Evolutionary conservation across 2,888 invertebrate genomes (phyloP), one percentile per base, ranked within the genome.

Genomic region (Tubulanus polymorphus): DNA sequence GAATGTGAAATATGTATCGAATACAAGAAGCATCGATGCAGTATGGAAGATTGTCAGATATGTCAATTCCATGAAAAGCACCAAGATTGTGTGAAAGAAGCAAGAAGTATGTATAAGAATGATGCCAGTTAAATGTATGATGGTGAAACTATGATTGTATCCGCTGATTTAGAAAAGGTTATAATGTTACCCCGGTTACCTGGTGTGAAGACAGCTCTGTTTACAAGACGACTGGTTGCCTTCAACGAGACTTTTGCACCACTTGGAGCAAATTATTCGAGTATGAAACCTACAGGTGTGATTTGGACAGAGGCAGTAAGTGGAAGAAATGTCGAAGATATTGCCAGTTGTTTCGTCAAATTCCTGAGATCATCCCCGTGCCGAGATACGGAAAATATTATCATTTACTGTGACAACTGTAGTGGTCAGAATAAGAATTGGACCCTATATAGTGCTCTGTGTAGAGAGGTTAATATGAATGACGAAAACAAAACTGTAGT

Each of bases 141-240:
- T 32, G n/a, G n/a, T 32, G 10, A 32, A n/a, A 45, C 41, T 15
- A 18, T 23, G 18, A 48, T 60, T 3, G 41, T 53, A 30, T 52
- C 59, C 25, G 57, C 57, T 15, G 60, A 60, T 35, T 12, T 60
- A 12, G 57, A 60, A 30, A 60, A 60, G 30, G 57, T 58, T 2
- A 57, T 60, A 20, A 60, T 60, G 57, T 37, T 60, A 20, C 60
- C 60, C 3, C 26, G 56, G 26, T 29, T 57, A 48, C 54, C 57
- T 8, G 56, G 55, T 15, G 41, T 45, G 18, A 59, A 57, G 27
- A 59, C 55, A 10, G 52, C 53, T 8, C 26, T 57, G 15, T 59
- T 59, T 50, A 59, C 49, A 12, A 37, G 41, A 46, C 52, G 55
- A 27, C 30, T 58, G n/a, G 41, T 58, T 28, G 52, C 51, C 5